A percentile compares a stretch with the other conserved stretches of the same genome.
Conservation (phyloP, 2,888 invertebrate genomes). For the Tromatobia lineatoria region DNA sequence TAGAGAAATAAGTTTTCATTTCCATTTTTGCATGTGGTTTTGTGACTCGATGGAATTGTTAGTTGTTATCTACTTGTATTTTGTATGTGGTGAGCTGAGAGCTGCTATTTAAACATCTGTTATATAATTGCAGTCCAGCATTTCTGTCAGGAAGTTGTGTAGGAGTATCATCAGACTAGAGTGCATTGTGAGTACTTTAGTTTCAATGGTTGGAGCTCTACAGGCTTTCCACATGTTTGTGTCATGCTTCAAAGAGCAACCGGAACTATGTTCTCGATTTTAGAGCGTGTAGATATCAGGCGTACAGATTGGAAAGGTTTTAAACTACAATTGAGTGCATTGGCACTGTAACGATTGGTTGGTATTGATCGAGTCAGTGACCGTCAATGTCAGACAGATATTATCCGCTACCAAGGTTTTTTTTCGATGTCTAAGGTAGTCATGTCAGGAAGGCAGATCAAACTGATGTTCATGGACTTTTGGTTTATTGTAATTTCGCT, state of each 20-base stretch:
- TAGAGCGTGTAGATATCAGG: neutral
- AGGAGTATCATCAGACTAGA: neutral
- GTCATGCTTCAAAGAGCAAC: conserved; percentile 3
- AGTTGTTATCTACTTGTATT: neutral
- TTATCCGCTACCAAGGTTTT: neutral
- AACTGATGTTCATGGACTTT: too few species aligned
- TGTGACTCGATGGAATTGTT: neutral
- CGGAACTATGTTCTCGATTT: neutral
- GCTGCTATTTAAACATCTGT: neutral
- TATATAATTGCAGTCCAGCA: conserved; percentile 1
- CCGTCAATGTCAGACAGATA: conserved; percentile 30
- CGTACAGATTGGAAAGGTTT: neutral
- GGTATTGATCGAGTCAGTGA: conserved; percentile 19
- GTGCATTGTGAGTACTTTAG: neutral
- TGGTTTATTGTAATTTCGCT: too few species aligned
- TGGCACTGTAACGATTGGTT: neutral
- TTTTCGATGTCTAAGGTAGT: too few species aligned
- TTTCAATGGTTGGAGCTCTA: neutral
- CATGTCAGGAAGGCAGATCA: too few species aligned
- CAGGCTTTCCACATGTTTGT: neutral
- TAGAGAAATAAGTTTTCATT: too few species aligned
- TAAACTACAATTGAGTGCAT: neutral
- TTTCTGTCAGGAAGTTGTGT: neutral
- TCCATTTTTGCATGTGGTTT: neutral
- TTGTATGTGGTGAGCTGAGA: neutral